Evolutionary conservation across 2,797 vertebrate genomes (phyloP).

Genomic region (Nyctalus aviator): DNA sequence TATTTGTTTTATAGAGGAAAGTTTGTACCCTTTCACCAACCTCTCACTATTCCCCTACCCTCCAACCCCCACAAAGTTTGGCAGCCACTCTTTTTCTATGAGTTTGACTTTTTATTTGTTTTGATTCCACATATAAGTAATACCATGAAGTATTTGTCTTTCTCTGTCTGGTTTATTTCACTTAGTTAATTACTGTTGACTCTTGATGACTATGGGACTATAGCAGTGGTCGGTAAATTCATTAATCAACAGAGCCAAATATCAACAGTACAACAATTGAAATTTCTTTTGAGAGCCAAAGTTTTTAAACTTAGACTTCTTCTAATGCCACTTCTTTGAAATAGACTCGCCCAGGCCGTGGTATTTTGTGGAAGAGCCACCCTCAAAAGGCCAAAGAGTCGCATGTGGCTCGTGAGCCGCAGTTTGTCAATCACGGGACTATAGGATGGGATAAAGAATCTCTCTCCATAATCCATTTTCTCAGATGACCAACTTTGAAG

Average conservation of each 20-base stretch:
- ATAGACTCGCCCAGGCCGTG: too few species aligned
- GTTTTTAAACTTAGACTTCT: too few species aligned
- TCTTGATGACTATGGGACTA: not conserved
- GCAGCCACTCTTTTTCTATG: not conserved
- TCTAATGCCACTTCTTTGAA: too few species aligned
- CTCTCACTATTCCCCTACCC: not conserved
- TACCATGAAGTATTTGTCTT: not conserved
- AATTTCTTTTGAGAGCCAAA: too few species aligned
- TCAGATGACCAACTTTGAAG: not conserved
- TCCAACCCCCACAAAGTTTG: not conserved
- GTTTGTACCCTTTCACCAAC: not conserved
- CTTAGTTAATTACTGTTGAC: constrained; percentile 20
- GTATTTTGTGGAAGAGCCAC: too few species aligned
- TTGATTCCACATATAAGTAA: not conserved
- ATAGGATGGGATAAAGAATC: too few species aligned
- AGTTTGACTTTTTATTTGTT: not conserved
- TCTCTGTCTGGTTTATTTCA: not conserved
- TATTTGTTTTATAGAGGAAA: not conserved
- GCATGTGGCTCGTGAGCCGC: too few species aligned
- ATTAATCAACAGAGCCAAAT: too few species aligned
- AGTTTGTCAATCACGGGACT: too few species aligned
- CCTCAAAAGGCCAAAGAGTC: too few species aligned
- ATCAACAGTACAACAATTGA: too few species aligned
- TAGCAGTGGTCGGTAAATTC: too few species aligned
- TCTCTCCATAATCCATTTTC: not conserved